Percentiles rank a stretch among this genome's conserved stretches.
Evolutionary conservation across 1,140 invertebrate species (phyloP).

Genomic region (Leptopilina clavipes): DNA sequence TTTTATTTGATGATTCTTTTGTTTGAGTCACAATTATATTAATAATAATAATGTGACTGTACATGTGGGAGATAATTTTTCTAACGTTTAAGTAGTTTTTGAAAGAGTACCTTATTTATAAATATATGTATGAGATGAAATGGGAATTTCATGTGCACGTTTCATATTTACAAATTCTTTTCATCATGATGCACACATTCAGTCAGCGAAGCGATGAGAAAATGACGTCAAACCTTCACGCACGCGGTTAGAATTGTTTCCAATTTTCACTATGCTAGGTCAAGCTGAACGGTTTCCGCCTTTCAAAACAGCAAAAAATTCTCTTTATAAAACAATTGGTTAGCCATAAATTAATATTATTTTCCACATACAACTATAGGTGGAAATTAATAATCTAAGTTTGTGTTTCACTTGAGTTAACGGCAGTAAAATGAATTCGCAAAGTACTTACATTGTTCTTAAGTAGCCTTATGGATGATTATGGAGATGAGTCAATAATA

Average conservation of each 20-base stretch:
- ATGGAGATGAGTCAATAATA: constrained; percentile 20
- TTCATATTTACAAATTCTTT: constrained; percentile 23
- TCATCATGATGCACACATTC: constrained; percentile 21
- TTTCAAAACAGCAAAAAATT: constrained; percentile 26
- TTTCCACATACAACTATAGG: not conserved
- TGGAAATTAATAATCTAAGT: constrained; percentile 16
- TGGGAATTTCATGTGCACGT: not conserved
- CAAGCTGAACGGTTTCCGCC: constrained; percentile 21
- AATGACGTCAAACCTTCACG: constrained; percentile 33
- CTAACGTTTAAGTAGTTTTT: not conserved
- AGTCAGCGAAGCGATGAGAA: constrained; percentile 33
- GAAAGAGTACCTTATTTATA: not conserved
- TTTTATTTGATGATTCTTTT: too few species aligned
- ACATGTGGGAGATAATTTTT: not conserved
- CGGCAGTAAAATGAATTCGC: not conserved
- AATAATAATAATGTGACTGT: too few species aligned
- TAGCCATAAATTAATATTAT: not conserved
- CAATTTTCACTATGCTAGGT: constrained; percentile 31
- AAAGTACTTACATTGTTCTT: not conserved
- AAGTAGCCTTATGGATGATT: not conserved
- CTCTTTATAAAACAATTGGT: not conserved
- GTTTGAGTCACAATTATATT: too few species aligned
- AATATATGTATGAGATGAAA: constrained; percentile 13
- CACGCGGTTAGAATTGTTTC: constrained; percentile 24
- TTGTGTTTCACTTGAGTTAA: not conserved